Base-by-base conservation (phyloP, 2,888 invertebrate species). In the Aelia acuminata region DNA sequence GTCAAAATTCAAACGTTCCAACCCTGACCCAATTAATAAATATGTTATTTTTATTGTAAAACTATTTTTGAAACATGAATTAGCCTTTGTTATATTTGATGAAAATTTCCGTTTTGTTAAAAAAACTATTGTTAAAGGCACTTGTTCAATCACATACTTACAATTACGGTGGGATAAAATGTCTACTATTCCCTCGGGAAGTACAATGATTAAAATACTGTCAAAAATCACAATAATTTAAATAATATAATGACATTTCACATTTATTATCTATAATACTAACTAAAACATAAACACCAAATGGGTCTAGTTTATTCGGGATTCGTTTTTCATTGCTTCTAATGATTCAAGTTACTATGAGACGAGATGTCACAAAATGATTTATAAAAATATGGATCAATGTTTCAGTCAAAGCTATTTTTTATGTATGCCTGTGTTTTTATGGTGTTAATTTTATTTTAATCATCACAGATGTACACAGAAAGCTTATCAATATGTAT, bases 71-170 rank as follows among this genome's bases (percentile, higher is more conserved):
- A 57, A 26, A 57, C 26, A 57, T 26, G 57, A 57, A 31, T 57
- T 15, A 70, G 63, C 63, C 18, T 70, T 70, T 18, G 26, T 35
- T 35, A 70, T 35, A 35, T 35, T 26, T 57, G 57, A 57, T 57
- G 57, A 13, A 5, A 26, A 48, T 85, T 50, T 50, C 85, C 2
- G 1, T 53, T 85, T 85, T 53, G 49, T 53, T 53, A 35, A 53
- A 48, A 48, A 39, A 53, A 50, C 39, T 85, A 85, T 53, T 47
- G 63, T 26, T 87, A 57, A 87, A 87, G 87, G 87, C 87, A 87
- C 87, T 87, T 87, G 43, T 57, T 50, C 26, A 57, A 87, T 87
- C 87, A 87, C 87, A 87, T 87, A 43, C 87, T 87, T 70, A 70
- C n/a, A 70, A 63, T 70, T 87, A 53, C 26, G 43, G 47, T 70